phyloP scores from a whole-genome alignment of 2,113 vertebrate genomes.

The Solenodon paradoxus region DNA sequence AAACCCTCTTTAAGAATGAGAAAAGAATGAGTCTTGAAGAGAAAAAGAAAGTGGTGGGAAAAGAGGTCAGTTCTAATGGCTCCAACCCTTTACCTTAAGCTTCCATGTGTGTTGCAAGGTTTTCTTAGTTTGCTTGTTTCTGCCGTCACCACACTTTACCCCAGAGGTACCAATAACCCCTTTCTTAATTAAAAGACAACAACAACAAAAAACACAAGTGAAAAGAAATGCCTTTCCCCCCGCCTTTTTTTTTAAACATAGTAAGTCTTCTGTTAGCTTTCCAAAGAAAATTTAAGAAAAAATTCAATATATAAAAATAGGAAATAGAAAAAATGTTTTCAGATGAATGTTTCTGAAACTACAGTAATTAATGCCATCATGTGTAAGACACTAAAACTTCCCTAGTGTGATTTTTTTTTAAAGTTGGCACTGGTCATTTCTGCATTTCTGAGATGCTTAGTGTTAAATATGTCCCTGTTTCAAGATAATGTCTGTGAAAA shows the following conservation, averaged over 20 bases:
- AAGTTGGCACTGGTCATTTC: background rate
- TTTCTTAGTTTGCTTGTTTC: background rate
- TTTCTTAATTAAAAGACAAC: background rate
- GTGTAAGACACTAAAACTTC: background rate
- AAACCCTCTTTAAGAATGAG: background rate
- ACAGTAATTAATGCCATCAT: background rate
- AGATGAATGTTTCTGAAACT: background rate
- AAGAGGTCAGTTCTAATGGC: background rate
- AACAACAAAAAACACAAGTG: background rate
- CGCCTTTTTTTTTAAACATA: background rate
- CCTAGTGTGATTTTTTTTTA: background rate
- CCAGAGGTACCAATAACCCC: background rate
- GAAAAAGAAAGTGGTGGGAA: background rate
- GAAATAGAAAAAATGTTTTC: background rate
- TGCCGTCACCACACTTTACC: background rate
- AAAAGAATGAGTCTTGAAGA: background rate
- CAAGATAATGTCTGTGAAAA: background rate
- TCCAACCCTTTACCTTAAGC: background rate
- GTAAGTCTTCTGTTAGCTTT: background rate
- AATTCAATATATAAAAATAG: background rate
- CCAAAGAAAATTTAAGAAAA: background rate
- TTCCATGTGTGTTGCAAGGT: background rate
- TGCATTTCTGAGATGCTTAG: background rate
- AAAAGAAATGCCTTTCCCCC: background rate
- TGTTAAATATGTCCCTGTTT: background rate